These are phyloP conservation scores for Cnemophilus loriae DNA, from an alignment of 2,113 vertebrate genomes.

Conservation along the genomic window DNA sequence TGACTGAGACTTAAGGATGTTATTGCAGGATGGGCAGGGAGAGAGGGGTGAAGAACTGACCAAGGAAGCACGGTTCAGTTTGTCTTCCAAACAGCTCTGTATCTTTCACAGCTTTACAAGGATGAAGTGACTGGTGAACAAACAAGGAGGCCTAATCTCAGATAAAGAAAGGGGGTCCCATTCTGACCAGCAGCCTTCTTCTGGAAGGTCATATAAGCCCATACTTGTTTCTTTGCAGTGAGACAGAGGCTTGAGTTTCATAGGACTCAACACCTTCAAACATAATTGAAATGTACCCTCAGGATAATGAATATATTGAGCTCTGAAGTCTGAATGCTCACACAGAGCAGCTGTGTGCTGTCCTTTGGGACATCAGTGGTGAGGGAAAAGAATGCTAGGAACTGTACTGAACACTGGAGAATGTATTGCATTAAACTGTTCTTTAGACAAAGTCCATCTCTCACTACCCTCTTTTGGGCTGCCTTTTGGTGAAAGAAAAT, in stretches of 20 bases:
- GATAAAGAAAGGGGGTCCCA: background rate
- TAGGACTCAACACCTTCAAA: background rate
- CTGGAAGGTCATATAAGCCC: conserved; percentile 24
- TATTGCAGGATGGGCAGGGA: conserved; percentile 40
- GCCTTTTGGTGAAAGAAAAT: background rate
- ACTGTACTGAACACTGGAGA: background rate
- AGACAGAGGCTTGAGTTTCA: background rate
- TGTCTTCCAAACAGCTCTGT: conserved; percentile 56
- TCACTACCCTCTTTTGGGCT: background rate
- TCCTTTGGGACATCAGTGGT: background rate
- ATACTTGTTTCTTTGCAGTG: background rate
- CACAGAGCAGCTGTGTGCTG: background rate
- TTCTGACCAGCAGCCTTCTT: conserved; percentile 10
- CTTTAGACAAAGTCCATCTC: background rate
- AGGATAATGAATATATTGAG: background rate
- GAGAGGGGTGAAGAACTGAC: conserved; percentile 53
- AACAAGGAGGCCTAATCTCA: conserved; percentile 19
- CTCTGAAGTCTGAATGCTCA: background rate
- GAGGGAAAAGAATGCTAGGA: background rate
- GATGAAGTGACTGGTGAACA: conserved; percentile 52
- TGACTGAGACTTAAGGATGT: conserved; percentile 39
- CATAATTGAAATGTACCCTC: background rate
- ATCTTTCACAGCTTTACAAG: conserved; percentile 50
- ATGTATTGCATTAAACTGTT: background rate
- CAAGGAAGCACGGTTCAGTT: conserved; percentile 50